phyloP scores from a whole-genome alignment of 2,797 vertebrate genomes.

The Tapera naevia region DNA sequence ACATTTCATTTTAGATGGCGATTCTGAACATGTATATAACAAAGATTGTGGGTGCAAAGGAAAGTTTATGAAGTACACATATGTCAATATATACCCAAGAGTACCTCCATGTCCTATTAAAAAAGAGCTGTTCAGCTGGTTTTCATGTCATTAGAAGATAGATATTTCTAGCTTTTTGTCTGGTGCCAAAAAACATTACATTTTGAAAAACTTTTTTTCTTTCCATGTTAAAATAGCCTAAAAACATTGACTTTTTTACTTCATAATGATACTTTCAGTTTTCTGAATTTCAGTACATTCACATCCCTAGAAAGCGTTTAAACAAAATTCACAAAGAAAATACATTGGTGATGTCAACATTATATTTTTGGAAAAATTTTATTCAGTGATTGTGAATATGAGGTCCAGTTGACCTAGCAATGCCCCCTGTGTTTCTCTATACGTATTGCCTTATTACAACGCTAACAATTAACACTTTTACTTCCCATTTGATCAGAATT shows the following conservation, averaged over 20 bases:
- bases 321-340: background rate
- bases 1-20: background rate
- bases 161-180: background rate
- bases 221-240: background rate
- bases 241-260: background rate
- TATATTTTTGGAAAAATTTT: background rate
- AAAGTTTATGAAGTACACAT: background rate
- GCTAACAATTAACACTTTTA: background rate
- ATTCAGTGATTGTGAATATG: background rate
- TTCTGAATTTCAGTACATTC: background rate
- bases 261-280: background rate
- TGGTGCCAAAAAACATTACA: background rate
- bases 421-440: background rate
- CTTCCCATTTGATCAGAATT: background rate
- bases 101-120: background rate
- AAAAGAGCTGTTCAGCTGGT: background rate
- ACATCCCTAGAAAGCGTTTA: background rate
- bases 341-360: background rate
- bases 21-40: background rate
- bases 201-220: background rate
- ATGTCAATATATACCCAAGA: background rate
- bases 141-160: background rate
- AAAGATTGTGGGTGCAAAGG: background rate
- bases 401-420: background rate
- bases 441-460: background rate